Evolutionary conservation across 2,113 vertebrate genomes (phyloP).

Genomic region (Dascyllus trimaculatus): DNA sequence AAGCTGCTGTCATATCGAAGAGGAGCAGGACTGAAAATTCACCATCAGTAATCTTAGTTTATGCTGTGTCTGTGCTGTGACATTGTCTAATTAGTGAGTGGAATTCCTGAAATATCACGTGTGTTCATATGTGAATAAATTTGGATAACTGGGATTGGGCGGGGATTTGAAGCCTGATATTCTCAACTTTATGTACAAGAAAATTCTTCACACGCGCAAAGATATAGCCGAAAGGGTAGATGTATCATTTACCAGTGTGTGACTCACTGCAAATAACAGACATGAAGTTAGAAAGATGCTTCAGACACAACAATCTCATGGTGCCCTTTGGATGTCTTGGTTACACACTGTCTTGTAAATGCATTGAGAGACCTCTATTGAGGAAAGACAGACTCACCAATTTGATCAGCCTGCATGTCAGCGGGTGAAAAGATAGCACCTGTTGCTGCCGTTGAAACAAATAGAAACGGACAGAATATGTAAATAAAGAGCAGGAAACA

Average conservation of each 20-base stretch:
- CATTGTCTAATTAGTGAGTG: too few species aligned
- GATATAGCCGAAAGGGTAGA: background rate
- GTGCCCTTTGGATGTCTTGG: background rate
- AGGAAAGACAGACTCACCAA: slow-evolving; percentile 13
- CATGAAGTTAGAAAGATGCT: background rate
- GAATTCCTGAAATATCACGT: too few species aligned
- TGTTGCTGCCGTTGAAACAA: slow-evolving; percentile 60
- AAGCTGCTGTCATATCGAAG: too few species aligned
- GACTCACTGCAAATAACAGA: background rate
- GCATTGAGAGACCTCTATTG: background rate
- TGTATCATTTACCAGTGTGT: slow-evolving; percentile 1
- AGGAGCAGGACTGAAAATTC: too few species aligned
- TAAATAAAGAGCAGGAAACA: slow-evolving; percentile 76
- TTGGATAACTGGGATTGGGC: too few species aligned
- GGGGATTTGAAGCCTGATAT: too few species aligned
- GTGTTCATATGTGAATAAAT: too few species aligned
- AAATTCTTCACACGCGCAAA: too few species aligned
- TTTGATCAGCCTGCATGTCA: background rate
- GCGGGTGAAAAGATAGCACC: slow-evolving; percentile 40
- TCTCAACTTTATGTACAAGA: too few species aligned
- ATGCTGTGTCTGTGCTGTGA: too few species aligned
- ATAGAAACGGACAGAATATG: slow-evolving; percentile 68
- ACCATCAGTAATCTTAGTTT: too few species aligned
- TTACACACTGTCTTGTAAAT: slow-evolving; percentile 3
- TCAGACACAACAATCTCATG: too few species aligned